Conservation (phyloP, 1,140 invertebrate species). For the Cotesia chilonis region DNA sequence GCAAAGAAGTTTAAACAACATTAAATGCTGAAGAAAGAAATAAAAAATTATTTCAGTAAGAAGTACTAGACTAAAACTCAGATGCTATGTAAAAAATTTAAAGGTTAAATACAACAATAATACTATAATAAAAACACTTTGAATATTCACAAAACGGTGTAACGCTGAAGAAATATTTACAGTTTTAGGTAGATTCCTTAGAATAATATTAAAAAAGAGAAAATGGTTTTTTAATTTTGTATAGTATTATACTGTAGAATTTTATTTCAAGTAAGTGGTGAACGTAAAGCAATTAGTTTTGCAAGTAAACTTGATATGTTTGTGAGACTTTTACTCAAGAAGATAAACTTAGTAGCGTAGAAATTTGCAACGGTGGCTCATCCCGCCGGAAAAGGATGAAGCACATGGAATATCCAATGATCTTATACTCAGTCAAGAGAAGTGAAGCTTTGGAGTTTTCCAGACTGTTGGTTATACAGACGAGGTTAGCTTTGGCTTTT, state of each 20-base stretch:
- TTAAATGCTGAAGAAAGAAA: conserved; percentile 1
- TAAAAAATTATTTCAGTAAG: conserved; percentile 6
- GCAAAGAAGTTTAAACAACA: conserved; percentile 3
- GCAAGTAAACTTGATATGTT: background rate
- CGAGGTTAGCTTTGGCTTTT: no score
- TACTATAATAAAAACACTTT: background rate
- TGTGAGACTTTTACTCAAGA: background rate
- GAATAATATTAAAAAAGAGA: no score
- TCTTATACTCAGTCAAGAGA: background rate
- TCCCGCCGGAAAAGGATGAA: background rate
- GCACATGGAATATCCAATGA: conserved; percentile 11
- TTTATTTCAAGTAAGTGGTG: no score
- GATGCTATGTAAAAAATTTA: background rate
- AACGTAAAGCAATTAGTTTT: conserved; percentile 4
- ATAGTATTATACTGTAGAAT: no score
- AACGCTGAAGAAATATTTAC: no score
- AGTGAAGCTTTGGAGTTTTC: background rate
- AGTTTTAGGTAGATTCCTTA: no score
- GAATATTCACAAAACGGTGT: no score
- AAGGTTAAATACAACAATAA: background rate
- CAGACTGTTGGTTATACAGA: background rate
- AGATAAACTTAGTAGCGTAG: conserved; percentile 17
- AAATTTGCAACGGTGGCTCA: conserved; percentile 22
- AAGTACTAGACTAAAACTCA: background rate
- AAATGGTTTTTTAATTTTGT: no score